Evolutionary conservation across 2,797 vertebrate species (phyloP), one percentile per base, ranked within the genome.

Genomic region (Poecile montanus): DNA sequence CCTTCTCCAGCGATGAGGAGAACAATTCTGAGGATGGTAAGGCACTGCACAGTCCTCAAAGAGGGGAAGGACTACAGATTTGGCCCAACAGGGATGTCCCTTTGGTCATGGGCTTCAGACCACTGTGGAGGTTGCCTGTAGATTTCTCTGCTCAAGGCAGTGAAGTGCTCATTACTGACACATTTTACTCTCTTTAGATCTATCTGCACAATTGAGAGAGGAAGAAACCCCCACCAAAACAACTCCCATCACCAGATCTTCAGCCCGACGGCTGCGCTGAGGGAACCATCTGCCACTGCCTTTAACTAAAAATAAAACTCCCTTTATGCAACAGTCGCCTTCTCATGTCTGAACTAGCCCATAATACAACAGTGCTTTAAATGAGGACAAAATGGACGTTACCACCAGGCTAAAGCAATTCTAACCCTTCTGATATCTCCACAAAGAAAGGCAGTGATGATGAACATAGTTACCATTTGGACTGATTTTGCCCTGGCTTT

Each of bases 221-320:
- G 98, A 98, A 3, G 99, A 99, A 95, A 99, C 98, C 1, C 99
- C 99, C 38, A 99, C 98, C 98, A 99, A 98, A 96, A 99, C 98
- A 4, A 99, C 99, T 3, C 99, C 99, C 81, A 99, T 99, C 84
- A 97, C 97, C 83, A 98, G 99, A 79, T 96, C 98, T 6, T 98
- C 98, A 22, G 94, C 98, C n/a, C 97, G 97, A 44, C 72, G 75
- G 47, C 82, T 36, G 58, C 87, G 12, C 72, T 92, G 92, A 96
- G 50, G 36, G 47, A 87, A 57, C 57, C 61, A 38, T 84, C 91
- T 88, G 89, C 82, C 60, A 7, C 38, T 54, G 11, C 17, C 68
- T 85, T 53, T 16, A 51, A 74, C 68, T 82, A 82, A 94, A 94
- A 96, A 94, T 94, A 97, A 95, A 95, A 38, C 13, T 56, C 0